These are phyloP conservation scores for Danio kyathit DNA, from an alignment of 2,797 vertebrate species.

Conservation along the genomic window DNA sequence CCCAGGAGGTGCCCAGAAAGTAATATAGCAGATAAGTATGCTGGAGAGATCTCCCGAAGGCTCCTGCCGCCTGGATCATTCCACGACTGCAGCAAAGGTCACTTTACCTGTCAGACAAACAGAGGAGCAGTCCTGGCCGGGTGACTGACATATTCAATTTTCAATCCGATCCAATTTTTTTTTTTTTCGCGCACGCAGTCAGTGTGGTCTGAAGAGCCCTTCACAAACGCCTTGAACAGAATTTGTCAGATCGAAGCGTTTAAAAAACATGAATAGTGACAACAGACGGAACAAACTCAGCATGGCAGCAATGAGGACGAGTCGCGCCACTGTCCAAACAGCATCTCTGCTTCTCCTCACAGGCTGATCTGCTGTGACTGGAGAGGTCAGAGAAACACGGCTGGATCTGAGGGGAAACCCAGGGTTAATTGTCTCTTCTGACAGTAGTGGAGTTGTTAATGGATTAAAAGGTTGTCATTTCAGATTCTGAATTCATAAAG, in stretches of 20 bases:
- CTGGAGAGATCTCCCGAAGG: conserved; percentile 38
- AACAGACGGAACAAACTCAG: conserved; percentile 24
- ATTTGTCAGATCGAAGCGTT: conserved; percentile 43
- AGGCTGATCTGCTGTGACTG: conserved; percentile 19
- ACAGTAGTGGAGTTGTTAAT: too few species aligned
- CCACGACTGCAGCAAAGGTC: conserved; percentile 22
- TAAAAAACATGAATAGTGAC: conserved; percentile 41
- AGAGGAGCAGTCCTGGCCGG: conserved; percentile 26
- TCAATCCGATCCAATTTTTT: conserved; percentile 38
- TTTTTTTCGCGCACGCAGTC: background rate
- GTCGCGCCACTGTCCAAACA: conserved; percentile 35
- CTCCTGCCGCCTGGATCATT: conserved; percentile 28
- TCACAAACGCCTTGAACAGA: conserved; percentile 45
- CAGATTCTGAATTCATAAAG: background rate
- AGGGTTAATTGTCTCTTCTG: conserved; percentile 2
- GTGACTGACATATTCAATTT: conserved; percentile 62
- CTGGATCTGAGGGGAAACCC: background rate
- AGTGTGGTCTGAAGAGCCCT: conserved; percentile 44
- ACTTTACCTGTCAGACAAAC: conserved; percentile 50
- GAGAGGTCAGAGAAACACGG: conserved; percentile 16
- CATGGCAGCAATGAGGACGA: conserved; percentile 36
- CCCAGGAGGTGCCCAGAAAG: conserved; percentile 37
- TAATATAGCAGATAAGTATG: conserved; percentile 42
- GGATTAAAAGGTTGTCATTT: background rate
- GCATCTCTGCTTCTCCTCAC: background rate